phyloP scores from a whole-genome alignment of 2,113 vertebrate genomes.

The Microcebus ravelobensis region DNA sequence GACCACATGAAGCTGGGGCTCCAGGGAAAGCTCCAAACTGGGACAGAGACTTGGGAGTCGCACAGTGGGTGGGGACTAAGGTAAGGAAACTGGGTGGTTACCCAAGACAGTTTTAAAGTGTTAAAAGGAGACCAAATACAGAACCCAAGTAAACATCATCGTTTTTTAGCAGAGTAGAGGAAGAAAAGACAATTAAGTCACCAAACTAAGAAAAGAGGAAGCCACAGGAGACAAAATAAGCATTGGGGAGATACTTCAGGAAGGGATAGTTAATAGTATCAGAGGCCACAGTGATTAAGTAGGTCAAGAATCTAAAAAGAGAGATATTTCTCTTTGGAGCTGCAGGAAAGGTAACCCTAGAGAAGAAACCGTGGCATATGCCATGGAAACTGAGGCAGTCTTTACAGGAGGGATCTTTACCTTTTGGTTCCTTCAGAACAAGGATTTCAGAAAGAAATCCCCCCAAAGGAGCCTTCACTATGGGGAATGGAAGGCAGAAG shows the following conservation, averaged over 20 bases:
- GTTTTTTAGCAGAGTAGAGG: background rate
- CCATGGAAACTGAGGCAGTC: background rate
- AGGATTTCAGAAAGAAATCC: slow-evolving; percentile 8
- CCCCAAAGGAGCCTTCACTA: background rate
- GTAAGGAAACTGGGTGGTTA: background rate
- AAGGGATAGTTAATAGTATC: background rate
- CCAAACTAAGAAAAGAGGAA: background rate
- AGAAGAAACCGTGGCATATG: background rate
- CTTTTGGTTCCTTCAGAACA: background rate
- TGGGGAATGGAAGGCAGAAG: background rate
- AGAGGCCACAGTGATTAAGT: background rate
- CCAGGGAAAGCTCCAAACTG: background rate
- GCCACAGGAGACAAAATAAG: background rate
- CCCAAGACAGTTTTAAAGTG: background rate
- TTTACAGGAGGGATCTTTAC: background rate
- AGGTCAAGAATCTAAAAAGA: background rate
- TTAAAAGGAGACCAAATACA: background rate
- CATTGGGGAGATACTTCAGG: background rate
- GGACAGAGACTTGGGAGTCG: background rate
- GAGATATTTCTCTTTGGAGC: background rate
- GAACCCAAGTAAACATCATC: background rate
- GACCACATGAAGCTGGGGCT: background rate
- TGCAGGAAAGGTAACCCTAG: background rate
- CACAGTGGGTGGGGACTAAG: background rate
- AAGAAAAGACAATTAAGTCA: background rate